These are phyloP conservation scores for Meiosimyza platycephala DNA, from an alignment of 2,888 invertebrate genomes.

Conservation along the genomic window DNA sequence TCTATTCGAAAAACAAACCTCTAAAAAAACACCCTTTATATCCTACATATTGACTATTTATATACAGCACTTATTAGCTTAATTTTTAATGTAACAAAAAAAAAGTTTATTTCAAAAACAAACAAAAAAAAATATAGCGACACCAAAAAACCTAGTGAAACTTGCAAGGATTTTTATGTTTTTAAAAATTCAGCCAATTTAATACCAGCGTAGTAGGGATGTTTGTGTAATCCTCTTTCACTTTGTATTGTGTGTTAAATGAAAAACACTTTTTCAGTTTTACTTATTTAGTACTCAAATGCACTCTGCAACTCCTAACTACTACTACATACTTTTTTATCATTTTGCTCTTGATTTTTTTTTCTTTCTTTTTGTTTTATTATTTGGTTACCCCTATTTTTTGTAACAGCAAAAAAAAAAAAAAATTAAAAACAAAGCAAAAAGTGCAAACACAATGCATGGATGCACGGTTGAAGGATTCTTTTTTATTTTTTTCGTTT, in stretches of 20 bases:
- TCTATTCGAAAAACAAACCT: too few relatives aligned
- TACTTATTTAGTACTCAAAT: conserved; percentile 36
- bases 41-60: too few relatives aligned
- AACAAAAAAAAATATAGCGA: too few relatives aligned
- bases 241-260: conserved; percentile 17
- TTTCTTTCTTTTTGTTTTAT: conserved; percentile 9
- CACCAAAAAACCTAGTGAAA: too few relatives aligned
- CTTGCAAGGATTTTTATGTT: background rate
- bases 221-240: too few relatives aligned
- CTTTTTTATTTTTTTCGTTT: conserved; percentile 8
- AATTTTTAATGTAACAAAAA: too few relatives aligned
- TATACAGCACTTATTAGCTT: too few relatives aligned
- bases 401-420: background rate
- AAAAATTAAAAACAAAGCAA: conserved; percentile 15
- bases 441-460: conserved; percentile 33
- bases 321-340: conserved; percentile 8
- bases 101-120: too few relatives aligned
- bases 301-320: background rate
- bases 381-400: conserved; percentile 21
- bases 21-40: too few relatives aligned
- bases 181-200: conserved; percentile 8
- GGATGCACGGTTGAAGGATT: conserved; percentile 22
- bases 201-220: background rate
- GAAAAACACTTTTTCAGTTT: conserved; percentile 34
- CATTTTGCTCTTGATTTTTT: background rate